Percentiles rank a stretch among this genome's conserved stretches.
phyloP scores from a whole-genome alignment of 2,888 invertebrate species.

The Heliconius charithonia region DNA sequence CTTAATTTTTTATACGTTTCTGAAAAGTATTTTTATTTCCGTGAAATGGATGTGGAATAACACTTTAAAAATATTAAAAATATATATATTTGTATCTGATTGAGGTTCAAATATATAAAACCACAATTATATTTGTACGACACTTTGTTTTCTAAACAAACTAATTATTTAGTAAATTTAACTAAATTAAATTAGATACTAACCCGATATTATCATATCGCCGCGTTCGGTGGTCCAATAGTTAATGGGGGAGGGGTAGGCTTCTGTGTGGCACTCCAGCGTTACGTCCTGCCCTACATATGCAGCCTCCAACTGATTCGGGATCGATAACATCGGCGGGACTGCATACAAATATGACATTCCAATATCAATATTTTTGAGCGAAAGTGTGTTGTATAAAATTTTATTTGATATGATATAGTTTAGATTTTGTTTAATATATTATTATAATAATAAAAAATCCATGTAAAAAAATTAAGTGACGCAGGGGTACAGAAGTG shows the following conservation, averaged over 20 bases:
- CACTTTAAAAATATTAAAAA: too few species aligned
- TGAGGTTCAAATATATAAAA: too few species aligned
- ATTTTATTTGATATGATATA: background rate
- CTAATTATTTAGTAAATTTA: background rate
- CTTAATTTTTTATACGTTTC: too few species aligned
- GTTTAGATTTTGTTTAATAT: background rate
- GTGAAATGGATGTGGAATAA: too few species aligned
- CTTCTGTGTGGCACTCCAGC: conserved; percentile 95
- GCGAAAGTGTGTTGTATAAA: background rate
- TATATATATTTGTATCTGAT: too few species aligned
- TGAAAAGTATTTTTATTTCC: too few species aligned
- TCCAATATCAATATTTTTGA: conserved; percentile 32
- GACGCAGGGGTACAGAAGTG: too few species aligned
- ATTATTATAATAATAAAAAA: background rate
- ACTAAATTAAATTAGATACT: conserved; percentile 49
- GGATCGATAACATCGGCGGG: conserved; percentile 96
- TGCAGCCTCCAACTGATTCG: conserved; percentile 95
- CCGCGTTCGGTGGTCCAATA: conserved; percentile 97
- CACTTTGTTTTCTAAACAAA: background rate
- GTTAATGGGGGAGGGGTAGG: conserved; percentile 96
- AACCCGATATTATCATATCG: conserved; percentile 96
- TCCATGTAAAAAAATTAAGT: background rate
- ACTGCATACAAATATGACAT: conserved; percentile 80
- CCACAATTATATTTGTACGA: background rate
- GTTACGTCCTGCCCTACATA: conserved; percentile 94